Evolutionary conservation across 2,797 vertebrate genomes (phyloP).

Genomic region (Xiphophorus birchmanni): DNA sequence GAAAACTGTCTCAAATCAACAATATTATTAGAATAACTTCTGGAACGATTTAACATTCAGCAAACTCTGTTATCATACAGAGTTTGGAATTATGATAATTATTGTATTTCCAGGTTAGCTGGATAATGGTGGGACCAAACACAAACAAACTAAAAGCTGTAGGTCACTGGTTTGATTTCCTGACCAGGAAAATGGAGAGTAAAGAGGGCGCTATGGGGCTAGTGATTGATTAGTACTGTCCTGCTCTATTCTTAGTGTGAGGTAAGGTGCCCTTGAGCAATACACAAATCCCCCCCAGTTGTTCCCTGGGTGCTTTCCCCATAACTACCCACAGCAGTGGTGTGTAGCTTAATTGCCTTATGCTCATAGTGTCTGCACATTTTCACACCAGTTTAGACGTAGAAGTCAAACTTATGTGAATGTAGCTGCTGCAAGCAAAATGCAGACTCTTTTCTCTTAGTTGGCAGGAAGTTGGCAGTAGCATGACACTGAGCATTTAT

Average conservation of each 20-base stretch:
- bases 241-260: background rate
- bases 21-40: too few species aligned
- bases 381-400: background rate
- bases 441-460: background rate
- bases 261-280: constrained; percentile 8
- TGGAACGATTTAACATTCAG: too few species aligned
- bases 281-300: background rate
- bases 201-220: background rate
- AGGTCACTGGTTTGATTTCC: background rate
- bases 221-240: constrained; percentile 2
- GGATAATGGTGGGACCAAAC: background rate
- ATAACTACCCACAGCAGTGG: constrained; percentile 2
- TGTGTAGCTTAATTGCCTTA: constrained; percentile 5
- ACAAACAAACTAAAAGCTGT: constrained; percentile 2
- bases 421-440: background rate
- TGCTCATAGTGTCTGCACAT: background rate
- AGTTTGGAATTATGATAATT: background rate
- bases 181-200: background rate
- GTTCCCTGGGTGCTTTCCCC: background rate
- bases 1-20: too few species aligned
- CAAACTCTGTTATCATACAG: background rate
- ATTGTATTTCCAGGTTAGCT: background rate
- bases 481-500: background rate
- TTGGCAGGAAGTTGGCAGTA: background rate
- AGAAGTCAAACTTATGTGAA: constrained; percentile 6